These are phyloP conservation scores for Poeciliopsis prolifica DNA, from an alignment of 2,113 vertebrate genomes.

Conservation along the genomic window DNA sequence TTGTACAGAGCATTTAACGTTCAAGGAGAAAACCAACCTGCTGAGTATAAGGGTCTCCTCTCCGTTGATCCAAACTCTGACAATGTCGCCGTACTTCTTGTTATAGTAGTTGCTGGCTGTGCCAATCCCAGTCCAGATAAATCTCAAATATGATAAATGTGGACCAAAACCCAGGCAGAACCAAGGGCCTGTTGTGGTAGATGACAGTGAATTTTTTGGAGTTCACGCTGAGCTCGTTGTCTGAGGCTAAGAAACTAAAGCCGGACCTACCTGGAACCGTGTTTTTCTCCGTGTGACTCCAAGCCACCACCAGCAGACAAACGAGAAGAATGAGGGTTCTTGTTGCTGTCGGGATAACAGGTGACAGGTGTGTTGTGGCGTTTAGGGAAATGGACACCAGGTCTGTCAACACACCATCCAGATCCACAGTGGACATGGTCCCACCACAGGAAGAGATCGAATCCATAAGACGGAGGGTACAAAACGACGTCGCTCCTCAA, in stretches of 20 bases:
- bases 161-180: conserved; percentile 86
- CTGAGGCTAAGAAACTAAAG: not conserved
- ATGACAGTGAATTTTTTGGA: not conserved
- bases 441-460: conserved; percentile 47
- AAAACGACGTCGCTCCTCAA: conserved; percentile 1
- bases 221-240: not conserved
- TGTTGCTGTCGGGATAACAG: conserved; percentile 61
- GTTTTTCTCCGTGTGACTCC: conserved; percentile 81
- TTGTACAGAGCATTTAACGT: not conserved
- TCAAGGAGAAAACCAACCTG: conserved; percentile 79
- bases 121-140: conserved; percentile 90
- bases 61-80: conserved; percentile 93
- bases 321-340: conserved; percentile 81
- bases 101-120: conserved; percentile 96
- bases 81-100: conserved; percentile 89
- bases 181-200: conserved; percentile 82
- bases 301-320: conserved; percentile 82
- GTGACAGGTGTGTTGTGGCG: conserved; percentile 55
- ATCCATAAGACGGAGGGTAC: conserved; percentile 50
- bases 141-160: conserved; percentile 76
- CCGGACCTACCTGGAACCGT: conserved; percentile 84
- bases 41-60: conserved; percentile 94
- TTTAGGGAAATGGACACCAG: conserved; percentile 75
- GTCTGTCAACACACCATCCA: conserved; percentile 71
- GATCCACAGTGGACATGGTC: conserved; percentile 54